Conservation (phyloP, 2,113 vertebrate species). For the Semnornis frantzii region DNA sequence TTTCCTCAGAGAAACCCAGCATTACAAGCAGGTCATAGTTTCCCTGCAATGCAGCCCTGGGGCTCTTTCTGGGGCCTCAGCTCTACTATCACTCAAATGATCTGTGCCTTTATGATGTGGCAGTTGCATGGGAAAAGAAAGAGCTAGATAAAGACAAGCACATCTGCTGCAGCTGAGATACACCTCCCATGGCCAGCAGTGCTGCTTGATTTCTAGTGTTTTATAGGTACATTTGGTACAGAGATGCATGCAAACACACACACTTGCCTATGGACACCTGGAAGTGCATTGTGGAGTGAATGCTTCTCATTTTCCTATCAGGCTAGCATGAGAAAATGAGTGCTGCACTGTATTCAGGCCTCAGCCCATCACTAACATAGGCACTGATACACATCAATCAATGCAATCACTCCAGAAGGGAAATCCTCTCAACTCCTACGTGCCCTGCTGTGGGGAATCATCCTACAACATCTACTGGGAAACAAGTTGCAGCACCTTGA, state of each 20-base stretch:
- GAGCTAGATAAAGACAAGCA: not conserved
- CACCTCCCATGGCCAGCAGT: not conserved
- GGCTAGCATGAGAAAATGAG: not conserved
- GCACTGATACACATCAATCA: not conserved
- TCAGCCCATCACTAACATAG: not conserved
- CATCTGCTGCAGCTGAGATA: not conserved
- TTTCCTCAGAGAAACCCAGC: not conserved
- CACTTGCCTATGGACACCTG: not conserved
- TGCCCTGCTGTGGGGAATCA: not conserved
- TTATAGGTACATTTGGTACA: not conserved
- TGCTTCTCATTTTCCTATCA: not conserved
- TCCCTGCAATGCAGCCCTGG: not conserved
- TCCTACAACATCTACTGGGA: not conserved
- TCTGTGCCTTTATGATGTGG: not conserved
- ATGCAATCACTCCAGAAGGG: not conserved
- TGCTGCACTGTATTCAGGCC: not conserved
- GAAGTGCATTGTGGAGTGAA: not conserved
- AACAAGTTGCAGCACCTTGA: not conserved
- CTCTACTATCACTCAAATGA: not conserved
- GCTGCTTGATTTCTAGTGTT: not conserved
- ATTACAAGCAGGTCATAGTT: not conserved
- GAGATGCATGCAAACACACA: not conserved
- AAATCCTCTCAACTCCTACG: conserved; percentile 22
- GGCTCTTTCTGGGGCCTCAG: not conserved
- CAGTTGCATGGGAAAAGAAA: not conserved